phyloP scores from a whole-genome alignment of 1,140 invertebrate genomes.

The Idris sp. region DNA sequence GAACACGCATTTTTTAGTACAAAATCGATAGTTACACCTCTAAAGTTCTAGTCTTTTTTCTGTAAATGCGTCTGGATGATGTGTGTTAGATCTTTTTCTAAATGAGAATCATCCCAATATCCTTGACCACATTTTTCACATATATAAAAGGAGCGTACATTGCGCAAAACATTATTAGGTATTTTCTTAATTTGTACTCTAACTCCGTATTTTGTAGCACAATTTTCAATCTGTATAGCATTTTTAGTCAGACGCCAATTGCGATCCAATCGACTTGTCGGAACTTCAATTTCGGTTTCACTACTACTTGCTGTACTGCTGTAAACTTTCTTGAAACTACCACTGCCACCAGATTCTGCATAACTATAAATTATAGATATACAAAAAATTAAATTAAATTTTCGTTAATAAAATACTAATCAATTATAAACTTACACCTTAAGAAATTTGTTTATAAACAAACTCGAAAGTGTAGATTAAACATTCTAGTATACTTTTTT shows the following conservation, averaged over 20 bases:
- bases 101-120: constrained; percentile 83
- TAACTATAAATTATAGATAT: too few species aligned
- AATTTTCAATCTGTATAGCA: constrained; percentile 69
- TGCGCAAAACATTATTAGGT: constrained; percentile 75
- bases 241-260: constrained; percentile 66
- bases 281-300: constrained; percentile 8
- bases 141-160: constrained; percentile 80
- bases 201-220: constrained; percentile 72
- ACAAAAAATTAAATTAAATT: too few species aligned
- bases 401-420: too few species aligned
- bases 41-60: too few species aligned
- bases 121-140: constrained; percentile 83
- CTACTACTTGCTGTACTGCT: constrained; percentile 2
- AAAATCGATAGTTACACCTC: too few species aligned
- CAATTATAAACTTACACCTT: too few species aligned
- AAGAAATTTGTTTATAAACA: too few species aligned
- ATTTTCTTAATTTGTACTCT: constrained; percentile 79
- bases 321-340: background rate
- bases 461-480: too few species aligned
- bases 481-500: too few species aligned
- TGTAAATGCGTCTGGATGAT: too few species aligned
- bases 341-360: background rate
- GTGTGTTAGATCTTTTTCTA: constrained; percentile 75
- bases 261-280: constrained; percentile 44
- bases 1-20: too few species aligned